Evolutionary conservation across 1,140 invertebrate species (phyloP), one percentile per base, ranked within the genome.

Genomic region (Ceratosolen fusciceps): DNA sequence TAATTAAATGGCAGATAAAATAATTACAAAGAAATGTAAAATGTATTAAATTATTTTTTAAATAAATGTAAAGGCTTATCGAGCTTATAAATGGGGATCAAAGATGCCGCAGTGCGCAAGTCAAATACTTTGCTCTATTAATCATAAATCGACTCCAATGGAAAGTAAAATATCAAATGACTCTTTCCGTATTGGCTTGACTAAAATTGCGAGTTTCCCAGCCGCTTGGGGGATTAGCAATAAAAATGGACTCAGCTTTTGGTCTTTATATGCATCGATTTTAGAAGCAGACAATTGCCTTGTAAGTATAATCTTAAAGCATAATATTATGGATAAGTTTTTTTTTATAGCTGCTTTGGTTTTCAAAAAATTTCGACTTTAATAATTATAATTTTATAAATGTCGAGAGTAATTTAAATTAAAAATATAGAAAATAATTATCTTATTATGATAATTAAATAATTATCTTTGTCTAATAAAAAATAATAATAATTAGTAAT

Each of bases 51-150:
- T n/a, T n/a, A n/a, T n/a, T n/a, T n/a, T n/a, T n/a, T n/a, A n/a
- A n/a, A n/a, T n/a, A n/a, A n/a, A n/a, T n/a, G 79, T 80, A 8
- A 26, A 90, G 89, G 85, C 94, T 14, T 94, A 95, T 87, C 87
- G 95, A 73, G 95, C 94, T 8, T 96, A 95, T 86, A 92, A 93
- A 83, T 96, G 94, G 90, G 92, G 93, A 3, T 89, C 92, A 10
- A 92, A 93, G 80, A 89, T 92, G 47, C 94, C 94, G 29, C 91
- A 93, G 65, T 96, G 95, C 87, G 94, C 95, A 81, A 92, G 91
- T 77, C 95, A 96, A 84, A 93, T 96, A 26, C 91, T 96, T 79
- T 96, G 95, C 85, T 88, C 94, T 14, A 92, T 96, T 16, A 96
- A 96, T 83, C 90, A 93, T 82, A 92, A 92, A 52, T 88, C 79